phyloP scores from a whole-genome alignment of 2,888 invertebrate species.

The Pseudococcus viburni region DNA sequence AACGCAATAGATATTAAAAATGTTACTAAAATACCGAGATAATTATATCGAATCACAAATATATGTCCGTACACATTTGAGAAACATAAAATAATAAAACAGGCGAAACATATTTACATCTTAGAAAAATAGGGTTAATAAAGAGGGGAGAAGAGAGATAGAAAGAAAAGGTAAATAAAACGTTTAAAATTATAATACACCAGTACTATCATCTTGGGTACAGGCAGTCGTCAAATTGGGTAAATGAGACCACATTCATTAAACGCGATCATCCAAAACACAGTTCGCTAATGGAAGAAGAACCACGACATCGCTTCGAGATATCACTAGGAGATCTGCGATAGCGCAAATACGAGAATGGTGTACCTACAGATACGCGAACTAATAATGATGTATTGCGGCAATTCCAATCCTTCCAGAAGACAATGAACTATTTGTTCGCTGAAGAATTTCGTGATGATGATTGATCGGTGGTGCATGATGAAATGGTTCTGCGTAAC shows the following conservation, averaged over 20 bases:
- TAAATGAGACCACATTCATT: background rate
- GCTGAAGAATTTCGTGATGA: constrained; percentile 69
- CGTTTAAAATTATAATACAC: background rate
- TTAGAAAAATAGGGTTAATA: constrained; percentile 13
- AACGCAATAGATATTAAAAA: constrained; percentile 7
- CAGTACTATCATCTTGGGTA: background rate
- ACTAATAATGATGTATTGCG: constrained; percentile 69
- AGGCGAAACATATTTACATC: constrained; percentile 21
- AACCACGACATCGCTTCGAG: background rate
- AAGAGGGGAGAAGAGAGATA: background rate
- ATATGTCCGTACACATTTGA: background rate
- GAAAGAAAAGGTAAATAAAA: constrained; percentile 22
- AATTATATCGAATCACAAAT: constrained; percentile 36
- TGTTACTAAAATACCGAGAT: constrained; percentile 10
- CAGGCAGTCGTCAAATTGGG: background rate
- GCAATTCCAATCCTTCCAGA: constrained; percentile 70
- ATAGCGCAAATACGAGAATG: background rate
- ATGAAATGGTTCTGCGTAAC: constrained; percentile 77
- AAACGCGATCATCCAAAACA: background rate
- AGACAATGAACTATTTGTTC: constrained; percentile 69
- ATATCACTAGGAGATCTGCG: background rate
- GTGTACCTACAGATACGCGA: background rate
- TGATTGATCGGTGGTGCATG: constrained; percentile 67
- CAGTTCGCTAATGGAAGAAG: background rate
- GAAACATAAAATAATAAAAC: constrained; percentile 17